Conservation (phyloP, 2,113 vertebrate genomes). For the Clupea harengus region DNA sequence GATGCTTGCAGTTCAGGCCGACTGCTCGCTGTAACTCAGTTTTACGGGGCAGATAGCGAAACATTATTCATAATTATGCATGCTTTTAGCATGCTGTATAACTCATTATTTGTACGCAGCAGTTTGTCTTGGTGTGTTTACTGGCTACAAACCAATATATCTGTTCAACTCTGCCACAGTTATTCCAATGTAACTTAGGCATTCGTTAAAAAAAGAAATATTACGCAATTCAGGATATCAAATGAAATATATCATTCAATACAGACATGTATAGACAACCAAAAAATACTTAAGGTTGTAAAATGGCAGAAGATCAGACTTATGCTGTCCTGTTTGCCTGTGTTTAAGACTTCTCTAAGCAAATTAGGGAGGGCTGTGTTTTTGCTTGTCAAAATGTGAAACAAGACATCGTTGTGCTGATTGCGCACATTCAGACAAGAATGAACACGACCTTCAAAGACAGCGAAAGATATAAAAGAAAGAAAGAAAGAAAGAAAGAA, state of each 20-base stretch:
- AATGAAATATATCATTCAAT: not conserved
- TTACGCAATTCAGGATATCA: not conserved
- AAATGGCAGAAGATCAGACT: not conserved
- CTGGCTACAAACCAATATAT: not conserved
- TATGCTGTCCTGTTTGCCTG: not conserved
- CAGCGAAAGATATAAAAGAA: not conserved
- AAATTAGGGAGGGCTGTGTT: not conserved
- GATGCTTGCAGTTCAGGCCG: not conserved
- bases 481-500: not conserved
- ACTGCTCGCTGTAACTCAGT: conserved; percentile 5
- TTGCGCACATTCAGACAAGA: not conserved
- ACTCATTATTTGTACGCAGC: not conserved
- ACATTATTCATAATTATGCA: conserved; percentile 20
- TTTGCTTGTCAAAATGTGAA: not conserved
- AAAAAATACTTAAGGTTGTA: not conserved
- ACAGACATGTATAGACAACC: not conserved
- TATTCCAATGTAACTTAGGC: not conserved
- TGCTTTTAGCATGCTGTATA: conserved; percentile 16
- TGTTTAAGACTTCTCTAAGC: not conserved
- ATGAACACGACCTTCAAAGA: not conserved
- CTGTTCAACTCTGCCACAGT: not conserved
- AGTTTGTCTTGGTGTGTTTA: conserved; percentile 1
- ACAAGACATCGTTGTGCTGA: not conserved
- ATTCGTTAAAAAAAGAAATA: not conserved
- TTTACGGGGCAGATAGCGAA: not conserved